These are phyloP conservation scores for Odontesthes bonariensis DNA, from an alignment of 2,113 vertebrate genomes.

Conservation along the genomic window DNA sequence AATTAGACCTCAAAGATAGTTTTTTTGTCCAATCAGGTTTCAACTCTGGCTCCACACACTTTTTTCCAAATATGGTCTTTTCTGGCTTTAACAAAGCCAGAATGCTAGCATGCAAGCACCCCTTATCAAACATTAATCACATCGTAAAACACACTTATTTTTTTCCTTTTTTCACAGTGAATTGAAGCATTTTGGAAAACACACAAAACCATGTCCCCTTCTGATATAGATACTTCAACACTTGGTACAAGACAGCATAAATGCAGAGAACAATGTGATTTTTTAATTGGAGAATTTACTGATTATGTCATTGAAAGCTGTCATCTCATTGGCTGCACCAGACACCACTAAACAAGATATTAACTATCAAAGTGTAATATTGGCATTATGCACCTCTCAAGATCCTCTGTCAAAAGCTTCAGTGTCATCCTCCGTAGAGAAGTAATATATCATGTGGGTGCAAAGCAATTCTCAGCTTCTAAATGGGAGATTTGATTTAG, in stretches of 20 bases:
- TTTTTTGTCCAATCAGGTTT: no score
- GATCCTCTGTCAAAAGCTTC: background rate
- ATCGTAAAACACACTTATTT: no score
- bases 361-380: constrained; percentile 12
- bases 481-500: constrained; percentile 6
- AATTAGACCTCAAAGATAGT: no score
- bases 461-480: background rate
- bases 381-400: background rate
- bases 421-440: background rate
- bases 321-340: background rate
- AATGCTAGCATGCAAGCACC: background rate
- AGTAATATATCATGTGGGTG: background rate
- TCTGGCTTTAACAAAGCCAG: background rate
- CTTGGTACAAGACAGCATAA: background rate
- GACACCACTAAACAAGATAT: background rate
- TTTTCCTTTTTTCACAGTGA: no score
- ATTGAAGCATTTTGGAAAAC: no score
- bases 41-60: background rate
- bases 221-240: no score
- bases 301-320: background rate
- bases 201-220: background rate
- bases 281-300: background rate
- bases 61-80: background rate
- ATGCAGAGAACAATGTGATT: background rate
- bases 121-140: no score